Percentiles rank a stretch among this genome's conserved stretches.
These are phyloP conservation scores for Drosophila algonquin DNA, from an alignment of 2,888 invertebrate genomes.

Conservation along the genomic window DNA sequence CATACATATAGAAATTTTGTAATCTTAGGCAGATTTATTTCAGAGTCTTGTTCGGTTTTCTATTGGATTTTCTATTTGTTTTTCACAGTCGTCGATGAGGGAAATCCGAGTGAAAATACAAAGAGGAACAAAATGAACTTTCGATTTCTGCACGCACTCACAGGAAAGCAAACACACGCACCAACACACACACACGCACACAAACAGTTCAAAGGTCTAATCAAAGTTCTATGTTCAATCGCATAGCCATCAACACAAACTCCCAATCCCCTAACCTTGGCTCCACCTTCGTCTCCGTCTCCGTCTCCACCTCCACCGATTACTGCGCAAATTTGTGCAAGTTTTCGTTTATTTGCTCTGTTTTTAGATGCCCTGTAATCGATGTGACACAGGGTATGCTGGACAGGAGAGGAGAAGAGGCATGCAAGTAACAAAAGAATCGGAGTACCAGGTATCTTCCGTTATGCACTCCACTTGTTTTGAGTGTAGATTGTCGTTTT, in stretches of 20 bases:
- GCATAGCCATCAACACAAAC: conserved; percentile 3
- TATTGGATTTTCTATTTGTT: background rate
- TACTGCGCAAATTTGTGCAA: conserved; percentile 45
- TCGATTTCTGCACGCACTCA: conserved; percentile 28
- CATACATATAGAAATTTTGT: too few species aligned
- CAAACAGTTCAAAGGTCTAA: conserved; percentile 47
- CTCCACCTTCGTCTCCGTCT: conserved; percentile 2
- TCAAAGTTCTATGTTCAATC: conserved; percentile 42
- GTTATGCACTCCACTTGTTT: background rate
- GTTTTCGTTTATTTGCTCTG: conserved; percentile 29
- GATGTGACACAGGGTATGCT: background rate
- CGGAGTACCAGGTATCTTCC: background rate
- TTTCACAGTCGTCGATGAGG: conserved; percentile 5
- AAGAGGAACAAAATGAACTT: conserved; percentile 32
- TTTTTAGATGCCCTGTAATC: background rate
- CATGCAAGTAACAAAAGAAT: background rate
- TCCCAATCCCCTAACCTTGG: background rate
- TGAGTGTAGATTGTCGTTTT: conserved; percentile 58
- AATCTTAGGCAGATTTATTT: background rate
- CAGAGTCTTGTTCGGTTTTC: too few species aligned
- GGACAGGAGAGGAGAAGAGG: background rate
- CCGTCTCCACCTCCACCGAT: conserved; percentile 11
- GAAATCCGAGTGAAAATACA: conserved; percentile 14
- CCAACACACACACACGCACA: conserved; percentile 2
- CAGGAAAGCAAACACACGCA: conserved; percentile 13